Evolutionary conservation across 2,113 vertebrate species (phyloP).

Genomic region (Hyperoodon ampullatus): DNA sequence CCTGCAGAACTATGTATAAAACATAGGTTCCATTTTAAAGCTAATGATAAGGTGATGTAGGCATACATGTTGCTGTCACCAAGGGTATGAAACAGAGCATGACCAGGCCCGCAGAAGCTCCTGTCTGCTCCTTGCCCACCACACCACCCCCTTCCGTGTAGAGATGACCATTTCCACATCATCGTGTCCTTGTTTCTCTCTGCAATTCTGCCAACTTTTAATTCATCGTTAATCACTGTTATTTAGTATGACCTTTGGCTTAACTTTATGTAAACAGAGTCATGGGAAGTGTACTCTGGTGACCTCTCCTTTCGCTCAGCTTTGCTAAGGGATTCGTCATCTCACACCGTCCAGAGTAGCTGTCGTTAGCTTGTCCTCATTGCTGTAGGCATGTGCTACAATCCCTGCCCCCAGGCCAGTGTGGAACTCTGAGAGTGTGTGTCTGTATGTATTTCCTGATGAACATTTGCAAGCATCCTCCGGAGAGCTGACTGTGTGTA

Average conservation of each 20-base stretch:
- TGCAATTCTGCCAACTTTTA: not conserved
- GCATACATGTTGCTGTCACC: rapidly evolving
- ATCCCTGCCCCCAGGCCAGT: not conserved
- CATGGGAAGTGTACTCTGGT: rapidly evolving
- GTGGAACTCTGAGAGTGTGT: not conserved
- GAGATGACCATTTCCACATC: not conserved
- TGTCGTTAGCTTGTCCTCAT: rapidly evolving
- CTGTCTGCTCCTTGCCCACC: not conserved
- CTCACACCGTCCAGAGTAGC: rapidly evolving
- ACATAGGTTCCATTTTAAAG: not conserved
- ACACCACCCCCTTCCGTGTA: rapidly evolving
- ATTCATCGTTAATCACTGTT: not conserved
- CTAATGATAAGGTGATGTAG: not conserved
- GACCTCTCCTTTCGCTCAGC: not conserved
- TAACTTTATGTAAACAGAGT: not conserved
- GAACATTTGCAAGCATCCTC: not conserved
- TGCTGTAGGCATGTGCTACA: not conserved
- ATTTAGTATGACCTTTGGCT: not conserved
- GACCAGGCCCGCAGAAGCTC: too few relatives aligned
- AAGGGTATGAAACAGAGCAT: not conserved
- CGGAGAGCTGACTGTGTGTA: not conserved
- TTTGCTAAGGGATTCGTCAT: rapidly evolving
- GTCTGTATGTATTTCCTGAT: not conserved
- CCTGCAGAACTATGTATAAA: not conserved
- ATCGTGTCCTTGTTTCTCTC: not conserved